Evolutionary conservation across 2,888 invertebrate genomes (phyloP).

Genomic region (Chesias legatella): DNA sequence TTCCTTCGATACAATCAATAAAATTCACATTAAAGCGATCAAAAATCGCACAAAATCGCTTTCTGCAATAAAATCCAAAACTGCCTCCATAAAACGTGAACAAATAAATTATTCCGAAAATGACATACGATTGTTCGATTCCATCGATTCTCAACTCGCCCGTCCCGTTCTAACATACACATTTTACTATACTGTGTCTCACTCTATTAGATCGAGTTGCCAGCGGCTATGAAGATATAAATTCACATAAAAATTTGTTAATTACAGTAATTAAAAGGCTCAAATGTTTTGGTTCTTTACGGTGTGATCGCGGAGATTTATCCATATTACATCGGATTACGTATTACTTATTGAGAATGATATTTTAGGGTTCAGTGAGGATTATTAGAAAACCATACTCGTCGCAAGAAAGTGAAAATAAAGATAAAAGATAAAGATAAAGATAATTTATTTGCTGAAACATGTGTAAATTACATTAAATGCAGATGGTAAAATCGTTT

Average conservation of each 20-base stretch:
- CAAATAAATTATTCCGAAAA: constrained; percentile 47
- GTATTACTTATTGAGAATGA: constrained; percentile 32
- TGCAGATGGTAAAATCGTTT: no score
- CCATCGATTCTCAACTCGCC: constrained; percentile 51
- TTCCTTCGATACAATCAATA: background rate
- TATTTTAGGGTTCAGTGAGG: constrained; percentile 38
- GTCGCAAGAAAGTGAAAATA: no score
- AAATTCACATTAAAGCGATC: constrained; percentile 6
- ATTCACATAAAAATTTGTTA: constrained; percentile 69
- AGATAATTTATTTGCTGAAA: no score
- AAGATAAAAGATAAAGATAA: no score
- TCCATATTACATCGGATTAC: constrained; percentile 48
- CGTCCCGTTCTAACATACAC: constrained; percentile 32
- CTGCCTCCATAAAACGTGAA: constrained; percentile 20
- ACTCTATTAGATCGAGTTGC: constrained; percentile 48
- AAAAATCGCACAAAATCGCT: constrained; percentile 5
- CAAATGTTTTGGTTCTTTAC: constrained; percentile 55
- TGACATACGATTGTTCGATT: constrained; percentile 61
- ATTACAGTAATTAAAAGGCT: constrained; percentile 69
- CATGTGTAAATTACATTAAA: no score
- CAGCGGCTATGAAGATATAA: constrained; percentile 66
- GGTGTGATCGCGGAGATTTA: constrained; percentile 59
- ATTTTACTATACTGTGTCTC: constrained; percentile 29
- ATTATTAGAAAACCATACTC: no score
- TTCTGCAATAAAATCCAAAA: constrained; percentile 24